Percentiles rank a stretch among this genome's conserved stretches.
Evolutionary conservation across 2,797 vertebrate genomes (phyloP).

Genomic region (Chiroxiphia lanceolata): DNA sequence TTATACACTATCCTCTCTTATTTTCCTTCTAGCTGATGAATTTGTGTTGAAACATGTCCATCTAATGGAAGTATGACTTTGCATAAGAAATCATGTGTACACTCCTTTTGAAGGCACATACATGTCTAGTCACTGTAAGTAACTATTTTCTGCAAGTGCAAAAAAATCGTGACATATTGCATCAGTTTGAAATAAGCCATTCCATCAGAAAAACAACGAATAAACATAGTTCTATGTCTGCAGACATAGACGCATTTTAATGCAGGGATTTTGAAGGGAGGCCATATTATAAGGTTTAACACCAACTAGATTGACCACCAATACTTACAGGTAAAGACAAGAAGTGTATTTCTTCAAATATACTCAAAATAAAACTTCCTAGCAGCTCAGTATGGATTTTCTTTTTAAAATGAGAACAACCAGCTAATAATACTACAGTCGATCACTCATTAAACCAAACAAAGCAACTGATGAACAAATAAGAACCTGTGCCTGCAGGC

Average conservation of each 20-base stretch:
- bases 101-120: slow-evolving; percentile 6
- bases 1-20: background rate
- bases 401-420: background rate
- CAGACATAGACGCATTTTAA: background rate
- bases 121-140: slow-evolving; percentile 33
- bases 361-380: background rate
- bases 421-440: background rate
- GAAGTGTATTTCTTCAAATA: background rate
- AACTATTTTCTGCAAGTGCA: slow-evolving; percentile 37
- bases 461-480: background rate
- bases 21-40: slow-evolving; percentile 12
- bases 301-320: background rate
- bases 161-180: background rate
- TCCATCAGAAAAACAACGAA: background rate
- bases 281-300: background rate
- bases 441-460: background rate
- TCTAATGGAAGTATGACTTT: background rate
- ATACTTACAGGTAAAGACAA: background rate
- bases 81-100: background rate
- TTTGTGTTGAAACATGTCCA: slow-evolving; percentile 12
- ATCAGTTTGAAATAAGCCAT: background rate
- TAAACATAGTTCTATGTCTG: background rate
- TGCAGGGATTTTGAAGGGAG: background rate
- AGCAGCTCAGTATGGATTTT: background rate
- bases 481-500: background rate